Evolutionary conservation across 2,888 invertebrate species (phyloP).

Genomic region (Prosapia bicincta): DNA sequence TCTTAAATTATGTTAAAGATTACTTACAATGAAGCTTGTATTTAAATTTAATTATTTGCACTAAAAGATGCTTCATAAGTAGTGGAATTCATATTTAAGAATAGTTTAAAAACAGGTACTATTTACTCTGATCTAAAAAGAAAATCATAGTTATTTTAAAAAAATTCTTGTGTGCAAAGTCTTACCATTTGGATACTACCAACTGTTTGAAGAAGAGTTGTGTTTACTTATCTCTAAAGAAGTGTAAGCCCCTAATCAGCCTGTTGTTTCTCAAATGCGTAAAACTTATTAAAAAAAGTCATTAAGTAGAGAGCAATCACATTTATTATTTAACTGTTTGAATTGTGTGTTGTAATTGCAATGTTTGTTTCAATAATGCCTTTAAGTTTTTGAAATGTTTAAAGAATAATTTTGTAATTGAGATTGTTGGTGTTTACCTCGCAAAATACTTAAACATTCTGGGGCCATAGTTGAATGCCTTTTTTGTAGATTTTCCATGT

Average conservation of each 20-base stretch:
- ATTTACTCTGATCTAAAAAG: not conserved
- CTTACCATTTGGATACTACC: not conserved
- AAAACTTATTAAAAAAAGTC: not conserved
- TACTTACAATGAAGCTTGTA: not conserved
- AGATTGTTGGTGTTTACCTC: not conserved
- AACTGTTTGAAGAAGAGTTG: not conserved
- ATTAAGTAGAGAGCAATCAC: not conserved
- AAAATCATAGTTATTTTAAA: not conserved
- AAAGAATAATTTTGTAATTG: not conserved
- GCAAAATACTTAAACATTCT: not conserved
- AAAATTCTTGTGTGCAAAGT: not conserved
- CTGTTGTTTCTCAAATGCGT: slow-evolving; percentile 16
- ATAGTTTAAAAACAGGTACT: not conserved
- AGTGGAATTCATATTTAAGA: not conserved
- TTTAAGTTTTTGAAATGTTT: not conserved
- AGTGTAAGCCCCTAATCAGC: slow-evolving; percentile 14
- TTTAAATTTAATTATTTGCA: not conserved
- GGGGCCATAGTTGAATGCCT: not conserved
- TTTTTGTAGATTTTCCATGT: not conserved
- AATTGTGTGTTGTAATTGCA: not conserved
- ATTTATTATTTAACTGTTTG: not conserved
- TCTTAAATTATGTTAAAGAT: too few relatives aligned
- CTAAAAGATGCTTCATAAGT: not conserved
- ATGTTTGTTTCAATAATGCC: not conserved
- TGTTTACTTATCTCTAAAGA: not conserved